phyloP scores from a whole-genome alignment of 1,140 invertebrate species.

The Odontomachus brunneus region DNA sequence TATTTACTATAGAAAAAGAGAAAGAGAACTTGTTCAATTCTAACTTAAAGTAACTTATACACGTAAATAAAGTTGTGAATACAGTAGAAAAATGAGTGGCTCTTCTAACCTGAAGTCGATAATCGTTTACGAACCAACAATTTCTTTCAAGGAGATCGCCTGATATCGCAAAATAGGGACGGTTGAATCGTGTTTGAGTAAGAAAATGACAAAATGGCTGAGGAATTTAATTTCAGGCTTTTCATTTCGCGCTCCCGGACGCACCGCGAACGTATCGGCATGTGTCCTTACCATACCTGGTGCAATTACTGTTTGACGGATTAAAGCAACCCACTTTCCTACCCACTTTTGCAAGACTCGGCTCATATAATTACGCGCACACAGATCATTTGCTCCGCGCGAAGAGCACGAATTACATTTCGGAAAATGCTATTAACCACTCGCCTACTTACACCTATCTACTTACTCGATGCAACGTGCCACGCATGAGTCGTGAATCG shows the following conservation, averaged over 20 bases:
- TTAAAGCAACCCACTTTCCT: constrained; percentile 11
- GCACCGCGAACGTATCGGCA: constrained; percentile 9
- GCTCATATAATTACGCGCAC: constrained; percentile 9
- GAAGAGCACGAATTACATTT: not conserved
- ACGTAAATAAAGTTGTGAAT: too few relatives aligned
- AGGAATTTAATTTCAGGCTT: constrained; percentile 19
- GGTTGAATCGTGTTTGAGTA: too few relatives aligned
- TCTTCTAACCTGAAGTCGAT: too few relatives aligned
- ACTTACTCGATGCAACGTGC: too few relatives aligned
- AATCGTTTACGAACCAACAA: too few relatives aligned
- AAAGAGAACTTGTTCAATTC: too few relatives aligned
- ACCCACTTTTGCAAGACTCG: not conserved
- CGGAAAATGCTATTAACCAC: constrained; percentile 7
- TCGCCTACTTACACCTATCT: too few relatives aligned
- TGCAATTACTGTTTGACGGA: constrained; percentile 44
- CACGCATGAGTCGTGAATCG: not conserved
- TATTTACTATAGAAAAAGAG: too few relatives aligned
- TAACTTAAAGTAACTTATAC: too few relatives aligned
- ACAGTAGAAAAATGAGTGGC: too few relatives aligned
- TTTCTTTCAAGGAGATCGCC: too few relatives aligned
- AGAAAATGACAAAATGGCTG: not conserved
- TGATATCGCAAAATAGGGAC: too few relatives aligned
- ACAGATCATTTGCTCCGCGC: not conserved
- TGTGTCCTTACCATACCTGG: constrained; percentile 12
- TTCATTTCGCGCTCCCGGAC: not conserved